phyloP scores from a whole-genome alignment of 2,113 vertebrate species.

The Fukomys damarensis region DNA sequence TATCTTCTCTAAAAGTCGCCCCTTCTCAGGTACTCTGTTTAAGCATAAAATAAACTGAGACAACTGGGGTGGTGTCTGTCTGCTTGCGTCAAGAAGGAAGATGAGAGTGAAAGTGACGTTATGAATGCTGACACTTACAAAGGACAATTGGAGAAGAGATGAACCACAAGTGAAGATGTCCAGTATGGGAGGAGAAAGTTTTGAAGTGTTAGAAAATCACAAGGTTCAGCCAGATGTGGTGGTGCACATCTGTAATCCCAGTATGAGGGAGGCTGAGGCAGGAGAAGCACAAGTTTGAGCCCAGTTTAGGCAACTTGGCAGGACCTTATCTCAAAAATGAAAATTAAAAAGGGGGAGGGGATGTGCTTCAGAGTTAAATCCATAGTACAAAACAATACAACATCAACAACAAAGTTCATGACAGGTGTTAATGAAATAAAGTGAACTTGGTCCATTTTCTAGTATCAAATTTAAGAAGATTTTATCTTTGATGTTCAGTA shows the following conservation, averaged over 20 bases:
- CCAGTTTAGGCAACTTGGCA: not conserved
- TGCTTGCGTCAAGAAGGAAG: not conserved
- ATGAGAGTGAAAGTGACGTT: not conserved
- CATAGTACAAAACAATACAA: not conserved
- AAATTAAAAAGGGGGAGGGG: not conserved
- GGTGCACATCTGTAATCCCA: not conserved
- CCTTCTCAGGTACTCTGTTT: not conserved
- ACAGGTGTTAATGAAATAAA: not conserved
- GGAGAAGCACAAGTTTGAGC: not conserved
- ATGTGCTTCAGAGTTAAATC: not conserved
- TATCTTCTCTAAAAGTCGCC: not conserved
- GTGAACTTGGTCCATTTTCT: not conserved
- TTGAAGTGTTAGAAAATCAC: slow-evolving; percentile 3
- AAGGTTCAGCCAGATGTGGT: not conserved
- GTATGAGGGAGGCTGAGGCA: not conserved
- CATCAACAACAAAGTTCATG: not conserved
- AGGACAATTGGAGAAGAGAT: not conserved
- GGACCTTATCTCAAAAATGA: not conserved
- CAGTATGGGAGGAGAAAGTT: not conserved
- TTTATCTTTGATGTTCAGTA: slow-evolving; percentile 9
- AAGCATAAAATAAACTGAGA: not conserved
- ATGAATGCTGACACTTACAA: not conserved
- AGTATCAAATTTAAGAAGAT: not conserved
- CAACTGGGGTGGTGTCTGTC: not conserved
- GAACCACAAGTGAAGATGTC: not conserved